A percentile compares a stretch with the other conserved stretches of the same genome.
These are phyloP conservation scores for Littorina saxatilis DNA, from an alignment of 1,140 invertebrate species.

Conservation along the genomic window DNA sequence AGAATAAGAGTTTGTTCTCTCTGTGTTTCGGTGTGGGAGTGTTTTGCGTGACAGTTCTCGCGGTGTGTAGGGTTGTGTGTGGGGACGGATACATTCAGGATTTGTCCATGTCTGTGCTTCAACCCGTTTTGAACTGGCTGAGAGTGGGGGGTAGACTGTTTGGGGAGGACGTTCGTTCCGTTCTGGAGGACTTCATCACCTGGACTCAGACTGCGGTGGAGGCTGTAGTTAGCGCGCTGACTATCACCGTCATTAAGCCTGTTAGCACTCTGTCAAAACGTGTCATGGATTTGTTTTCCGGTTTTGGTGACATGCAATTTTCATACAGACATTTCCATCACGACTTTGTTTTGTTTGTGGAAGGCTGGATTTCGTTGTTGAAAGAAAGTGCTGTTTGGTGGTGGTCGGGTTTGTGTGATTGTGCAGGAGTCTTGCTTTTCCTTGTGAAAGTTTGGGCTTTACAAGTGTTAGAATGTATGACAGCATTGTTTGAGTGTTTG, in stretches of 20 bases:
- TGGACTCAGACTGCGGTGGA: background rate
- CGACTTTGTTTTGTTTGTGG: background rate
- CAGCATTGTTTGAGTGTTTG: too few species aligned
- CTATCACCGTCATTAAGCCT: background rate
- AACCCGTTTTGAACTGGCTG: background rate
- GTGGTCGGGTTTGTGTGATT: constrained; percentile 1
- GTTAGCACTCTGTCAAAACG: background rate
- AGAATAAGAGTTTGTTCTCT: constrained; percentile 3
- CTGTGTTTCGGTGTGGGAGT: constrained; percentile 19
- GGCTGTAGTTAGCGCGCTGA: background rate
- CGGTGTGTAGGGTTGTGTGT: background rate
- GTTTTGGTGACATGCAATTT: background rate
- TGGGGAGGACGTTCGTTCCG: background rate
- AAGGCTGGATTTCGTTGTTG: background rate
- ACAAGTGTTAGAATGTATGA: background rate
- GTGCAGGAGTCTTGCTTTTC: background rate
- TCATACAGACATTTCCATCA: too few species aligned
- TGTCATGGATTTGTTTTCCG: background rate
- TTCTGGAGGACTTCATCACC: background rate
- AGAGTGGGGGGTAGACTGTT: background rate
- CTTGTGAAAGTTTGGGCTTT: background rate
- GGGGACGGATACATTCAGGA: constrained; percentile 7
- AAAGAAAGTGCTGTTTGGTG: background rate
- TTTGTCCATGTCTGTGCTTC: background rate
- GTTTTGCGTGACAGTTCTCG: background rate